Evolutionary conservation across 1,140 invertebrate genomes (phyloP).

Genomic region (Procambarus virginalis): DNA sequence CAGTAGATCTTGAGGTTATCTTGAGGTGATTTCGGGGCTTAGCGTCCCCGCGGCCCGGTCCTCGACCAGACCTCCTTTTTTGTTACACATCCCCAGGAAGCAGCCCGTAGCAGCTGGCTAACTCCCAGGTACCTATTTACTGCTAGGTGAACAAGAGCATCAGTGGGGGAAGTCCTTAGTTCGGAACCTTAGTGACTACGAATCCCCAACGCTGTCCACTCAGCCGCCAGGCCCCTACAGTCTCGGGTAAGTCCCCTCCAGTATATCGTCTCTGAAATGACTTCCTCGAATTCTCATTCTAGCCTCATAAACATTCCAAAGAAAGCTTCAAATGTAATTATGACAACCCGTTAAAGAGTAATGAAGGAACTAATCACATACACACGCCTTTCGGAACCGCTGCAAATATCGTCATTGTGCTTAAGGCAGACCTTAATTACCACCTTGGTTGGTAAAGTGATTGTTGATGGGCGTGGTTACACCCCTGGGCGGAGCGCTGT

Average conservation of each 20-base stretch:
- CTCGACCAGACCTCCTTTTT: too few species aligned
- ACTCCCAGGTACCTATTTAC: too few species aligned
- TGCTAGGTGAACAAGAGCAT: too few species aligned
- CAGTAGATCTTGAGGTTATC: too few species aligned
- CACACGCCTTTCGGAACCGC: constrained; percentile 13
- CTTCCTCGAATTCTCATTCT: neutral
- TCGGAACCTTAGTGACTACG: neutral
- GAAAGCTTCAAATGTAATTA: constrained; percentile 18
- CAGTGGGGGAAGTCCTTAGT: too few species aligned
- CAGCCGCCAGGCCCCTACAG: too few species aligned
- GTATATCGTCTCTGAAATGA: neutral
- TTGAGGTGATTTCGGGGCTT: too few species aligned
- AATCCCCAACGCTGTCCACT: too few species aligned
- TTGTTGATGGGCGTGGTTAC: constrained; percentile 64
- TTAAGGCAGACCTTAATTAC: constrained; percentile 60
- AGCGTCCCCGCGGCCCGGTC: too few species aligned
- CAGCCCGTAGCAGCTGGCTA: too few species aligned
- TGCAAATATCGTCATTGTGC: constrained; percentile 49
- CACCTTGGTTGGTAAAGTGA: constrained; percentile 49
- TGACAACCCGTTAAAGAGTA: neutral
- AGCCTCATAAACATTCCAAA: neutral
- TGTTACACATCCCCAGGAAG: too few species aligned
- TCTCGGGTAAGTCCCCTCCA: too few species aligned
- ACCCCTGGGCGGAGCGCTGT: constrained; percentile 60
- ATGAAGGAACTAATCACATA: constrained; percentile 53